Evolutionary conservation across 1,140 invertebrate species (phyloP).

Genomic region (Metaphire vulgaris): DNA sequence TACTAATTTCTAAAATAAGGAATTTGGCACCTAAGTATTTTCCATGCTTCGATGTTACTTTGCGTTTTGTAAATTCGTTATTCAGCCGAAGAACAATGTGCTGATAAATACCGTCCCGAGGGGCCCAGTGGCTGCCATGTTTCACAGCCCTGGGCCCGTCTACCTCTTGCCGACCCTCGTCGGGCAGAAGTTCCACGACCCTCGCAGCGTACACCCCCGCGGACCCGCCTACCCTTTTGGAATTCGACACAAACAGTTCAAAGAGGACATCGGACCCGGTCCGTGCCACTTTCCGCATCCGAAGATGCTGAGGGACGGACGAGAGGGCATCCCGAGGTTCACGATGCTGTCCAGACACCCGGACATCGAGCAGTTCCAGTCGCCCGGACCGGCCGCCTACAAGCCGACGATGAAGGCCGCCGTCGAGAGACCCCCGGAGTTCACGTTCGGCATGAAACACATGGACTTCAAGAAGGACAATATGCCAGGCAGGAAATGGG

Average conservation of each 20-base stretch:
- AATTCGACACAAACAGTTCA: conserved; percentile 41
- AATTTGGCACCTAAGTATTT: too few relatives aligned
- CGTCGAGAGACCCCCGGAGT: conserved; percentile 48
- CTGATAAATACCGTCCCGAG: conserved; percentile 72
- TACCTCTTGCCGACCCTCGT: conserved; percentile 47
- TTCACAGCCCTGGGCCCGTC: conserved; percentile 74
- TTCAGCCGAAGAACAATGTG: too few relatives aligned
- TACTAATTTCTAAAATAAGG: too few relatives aligned
- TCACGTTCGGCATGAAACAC: conserved; percentile 26
- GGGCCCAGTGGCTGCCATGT: conserved; percentile 84
- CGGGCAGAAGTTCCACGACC: conserved; percentile 46
- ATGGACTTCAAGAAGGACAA: conserved; percentile 47
- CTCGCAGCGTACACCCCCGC: conserved; percentile 45
- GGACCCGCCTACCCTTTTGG: conserved; percentile 46
- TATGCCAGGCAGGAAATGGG: conserved; percentile 56
- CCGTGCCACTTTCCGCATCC: conserved; percentile 39
- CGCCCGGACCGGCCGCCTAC: conserved; percentile 75
- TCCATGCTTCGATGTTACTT: too few relatives aligned
- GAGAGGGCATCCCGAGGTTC: conserved; percentile 50
- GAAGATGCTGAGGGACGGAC: conserved; percentile 40
- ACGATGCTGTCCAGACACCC: conserved; percentile 41
- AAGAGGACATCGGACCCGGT: conserved; percentile 44
- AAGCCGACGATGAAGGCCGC: conserved; percentile 64
- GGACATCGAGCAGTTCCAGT: conserved; percentile 55
- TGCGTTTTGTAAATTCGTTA: too few relatives aligned